These are phyloP conservation scores for Orchestia grillus DNA, from an alignment of 1,140 invertebrate species.

Conservation along the genomic window DNA sequence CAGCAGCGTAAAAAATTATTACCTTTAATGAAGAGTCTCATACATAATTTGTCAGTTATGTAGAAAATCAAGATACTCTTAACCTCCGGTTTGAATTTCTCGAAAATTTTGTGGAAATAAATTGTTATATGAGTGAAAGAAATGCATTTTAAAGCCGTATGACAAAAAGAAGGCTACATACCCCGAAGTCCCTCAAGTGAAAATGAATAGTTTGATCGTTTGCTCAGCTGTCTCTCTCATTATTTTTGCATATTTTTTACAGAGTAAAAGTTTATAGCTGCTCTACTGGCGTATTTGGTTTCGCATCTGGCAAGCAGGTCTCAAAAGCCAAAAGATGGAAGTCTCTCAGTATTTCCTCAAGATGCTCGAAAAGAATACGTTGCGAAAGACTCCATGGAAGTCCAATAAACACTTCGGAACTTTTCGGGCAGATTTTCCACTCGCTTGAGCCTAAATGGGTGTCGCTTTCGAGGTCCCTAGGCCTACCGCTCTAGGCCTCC, in stretches of 20 bases:
- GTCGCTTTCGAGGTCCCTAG: conserved; percentile 7
- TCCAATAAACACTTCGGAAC: conserved; percentile 27
- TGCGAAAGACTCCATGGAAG: conserved; percentile 6
- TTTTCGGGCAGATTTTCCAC: conserved; percentile 14
- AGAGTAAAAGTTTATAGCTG: not conserved
- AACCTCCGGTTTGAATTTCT: too few relatives aligned
- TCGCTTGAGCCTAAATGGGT: conserved; percentile 17
- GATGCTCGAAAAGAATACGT: not conserved
- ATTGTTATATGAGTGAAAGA: not conserved
- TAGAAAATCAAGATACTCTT: too few relatives aligned
- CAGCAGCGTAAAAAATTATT: too few relatives aligned
- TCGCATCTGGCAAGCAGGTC: not conserved
- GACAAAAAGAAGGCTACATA: not conserved
- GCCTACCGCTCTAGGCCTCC: conserved; percentile 25
- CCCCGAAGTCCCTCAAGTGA: not conserved
- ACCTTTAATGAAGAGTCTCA: too few relatives aligned
- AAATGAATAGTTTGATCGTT: not conserved
- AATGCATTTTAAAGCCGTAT: not conserved
- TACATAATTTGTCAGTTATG: too few relatives aligned
- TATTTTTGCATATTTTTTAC: not conserved
- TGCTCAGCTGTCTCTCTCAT: too few relatives aligned
- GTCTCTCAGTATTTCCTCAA: not conserved
- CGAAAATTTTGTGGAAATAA: not conserved
- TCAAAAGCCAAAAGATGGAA: not conserved
- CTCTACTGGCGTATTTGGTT: not conserved